These are phyloP conservation scores for Coregonus ussuriensis DNA, from an alignment of 2,797 vertebrate genomes.

Conservation along the genomic window DNA sequence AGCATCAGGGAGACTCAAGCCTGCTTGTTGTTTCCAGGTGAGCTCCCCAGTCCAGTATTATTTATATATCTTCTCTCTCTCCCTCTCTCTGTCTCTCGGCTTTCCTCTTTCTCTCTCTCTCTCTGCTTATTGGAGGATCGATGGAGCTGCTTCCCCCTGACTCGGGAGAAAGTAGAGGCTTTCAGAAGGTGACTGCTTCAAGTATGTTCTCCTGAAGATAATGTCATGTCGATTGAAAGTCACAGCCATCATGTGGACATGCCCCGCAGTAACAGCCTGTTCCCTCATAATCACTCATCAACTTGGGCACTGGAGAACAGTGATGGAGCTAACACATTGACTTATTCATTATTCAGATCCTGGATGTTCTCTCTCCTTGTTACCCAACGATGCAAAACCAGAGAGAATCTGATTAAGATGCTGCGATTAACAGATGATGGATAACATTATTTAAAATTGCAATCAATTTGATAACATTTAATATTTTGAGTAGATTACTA, in stretches of 20 bases:
- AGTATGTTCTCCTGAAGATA: conserved; percentile 21
- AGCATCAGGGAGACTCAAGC: conserved; percentile 56
- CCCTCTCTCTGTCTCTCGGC: too few species aligned
- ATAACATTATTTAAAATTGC: not conserved
- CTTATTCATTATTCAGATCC: not conserved
- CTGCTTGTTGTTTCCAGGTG: conserved; percentile 70
- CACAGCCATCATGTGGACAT: conserved; percentile 16
- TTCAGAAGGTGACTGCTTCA: conserved; percentile 13
- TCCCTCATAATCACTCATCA: conserved; percentile 3
- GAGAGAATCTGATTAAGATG: not conserved
- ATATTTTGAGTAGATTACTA: not conserved
- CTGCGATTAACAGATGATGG: not conserved
- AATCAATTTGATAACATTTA: not conserved
- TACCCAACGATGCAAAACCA: not conserved
- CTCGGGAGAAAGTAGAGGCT: conserved; percentile 13
- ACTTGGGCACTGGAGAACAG: conserved; percentile 1
- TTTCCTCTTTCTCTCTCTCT: not conserved
- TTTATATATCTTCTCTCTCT: not conserved
- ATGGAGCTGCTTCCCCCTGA: conserved; percentile 31
- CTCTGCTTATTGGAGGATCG: conserved; percentile 46
- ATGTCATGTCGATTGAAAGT: conserved; percentile 29
- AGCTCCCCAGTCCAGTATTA: conserved; percentile 48
- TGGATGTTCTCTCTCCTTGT: not conserved
- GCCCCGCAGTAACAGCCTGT: conserved; percentile 14
- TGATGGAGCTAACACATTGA: not conserved